Percentiles rank a stretch among this genome's conserved stretches.
Conservation (phyloP, 2,888 invertebrate species). For the Tachina fera region DNA sequence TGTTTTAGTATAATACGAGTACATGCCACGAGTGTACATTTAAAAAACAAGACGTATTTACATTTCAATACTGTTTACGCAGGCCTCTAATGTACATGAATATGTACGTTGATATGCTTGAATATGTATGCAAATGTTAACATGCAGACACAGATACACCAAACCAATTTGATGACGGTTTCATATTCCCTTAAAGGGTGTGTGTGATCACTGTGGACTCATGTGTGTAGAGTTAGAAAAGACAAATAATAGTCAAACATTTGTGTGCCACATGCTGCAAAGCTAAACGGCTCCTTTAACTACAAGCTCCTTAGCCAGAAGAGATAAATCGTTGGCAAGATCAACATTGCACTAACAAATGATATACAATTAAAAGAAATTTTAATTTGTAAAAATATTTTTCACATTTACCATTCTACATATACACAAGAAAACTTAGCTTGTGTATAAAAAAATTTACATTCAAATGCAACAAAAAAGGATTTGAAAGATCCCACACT, state of each 20-base stretch:
- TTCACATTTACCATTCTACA: constrained; percentile 46
- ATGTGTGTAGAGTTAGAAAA: constrained; percentile 38
- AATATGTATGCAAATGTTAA: constrained; percentile 56
- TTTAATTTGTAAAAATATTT: constrained; percentile 70
- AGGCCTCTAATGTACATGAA: too few species aligned
- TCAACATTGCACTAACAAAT: constrained; percentile 66
- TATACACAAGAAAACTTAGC: constrained; percentile 31
- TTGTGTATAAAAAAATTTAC: constrained; percentile 46
- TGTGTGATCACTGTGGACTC: constrained; percentile 46
- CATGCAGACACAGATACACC: not conserved
- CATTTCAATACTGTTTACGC: too few species aligned
- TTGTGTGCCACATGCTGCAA: constrained; percentile 62
- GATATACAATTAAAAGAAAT: constrained; percentile 67
- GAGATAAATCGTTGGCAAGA: constrained; percentile 59
- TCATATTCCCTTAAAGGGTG: constrained; percentile 71
- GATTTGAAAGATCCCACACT: constrained; percentile 61
- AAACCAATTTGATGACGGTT: constrained; percentile 57
- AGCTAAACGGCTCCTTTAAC: constrained; percentile 14
- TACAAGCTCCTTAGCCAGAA: constrained; percentile 26
- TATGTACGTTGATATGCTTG: not conserved
- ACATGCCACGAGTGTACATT: too few species aligned
- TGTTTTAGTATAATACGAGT: too few species aligned
- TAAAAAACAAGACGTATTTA: too few species aligned
- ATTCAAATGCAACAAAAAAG: constrained; percentile 36
- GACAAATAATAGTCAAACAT: constrained; percentile 49